Evolutionary conservation across 2,888 invertebrate genomes (phyloP), one percentile per base, ranked within the genome.

Genomic region (Petrolisthes cinctipes): DNA sequence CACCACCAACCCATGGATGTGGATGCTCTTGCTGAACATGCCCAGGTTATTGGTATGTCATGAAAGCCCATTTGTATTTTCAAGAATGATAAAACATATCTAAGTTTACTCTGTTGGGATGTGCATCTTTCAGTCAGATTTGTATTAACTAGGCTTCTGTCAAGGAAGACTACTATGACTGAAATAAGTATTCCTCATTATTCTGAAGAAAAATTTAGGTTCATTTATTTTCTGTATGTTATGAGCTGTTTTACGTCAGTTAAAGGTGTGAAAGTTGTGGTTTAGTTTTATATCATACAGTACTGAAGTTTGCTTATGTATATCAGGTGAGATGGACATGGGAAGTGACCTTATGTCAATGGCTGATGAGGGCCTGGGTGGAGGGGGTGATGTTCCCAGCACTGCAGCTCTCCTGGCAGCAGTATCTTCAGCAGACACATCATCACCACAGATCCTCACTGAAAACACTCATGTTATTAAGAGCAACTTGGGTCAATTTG

Each of bases 1-100:
- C 75, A 71, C 75, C 83, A 79, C 76, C 89, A 89, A 54, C 85
- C 89, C 3, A 87, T 89, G 89, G 89, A 89, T 57, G 89, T 89
- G 71, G 89, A 89, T 54, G 57, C 89, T 14, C 85, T 89, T n/a
- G 56, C 85, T 6, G 87, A 89, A 14, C 85, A 83, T 66, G 80
- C 82, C 79, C 87, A 87, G 78, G 89, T 89, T 75, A 85, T 89
- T 37, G 85, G 89, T 87, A 53, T 88, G 87, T 85, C 37, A 37
- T 37, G 37, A 37, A 2, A 37, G 37, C 37, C 37, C 37, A 37
- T 37, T 37, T 37, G 37, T 37, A 37, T 37, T 37, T 37, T 37
- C 37, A 37, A 37, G 37, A 37, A 37, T 37, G 37, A 37, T 37
- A 37, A 37, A 2, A 37, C 37, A 37, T 37, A 37, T 37, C 37